These are phyloP conservation scores for Monochamus alternatus DNA, from an alignment of 2,888 invertebrate species.

Conservation along the genomic window DNA sequence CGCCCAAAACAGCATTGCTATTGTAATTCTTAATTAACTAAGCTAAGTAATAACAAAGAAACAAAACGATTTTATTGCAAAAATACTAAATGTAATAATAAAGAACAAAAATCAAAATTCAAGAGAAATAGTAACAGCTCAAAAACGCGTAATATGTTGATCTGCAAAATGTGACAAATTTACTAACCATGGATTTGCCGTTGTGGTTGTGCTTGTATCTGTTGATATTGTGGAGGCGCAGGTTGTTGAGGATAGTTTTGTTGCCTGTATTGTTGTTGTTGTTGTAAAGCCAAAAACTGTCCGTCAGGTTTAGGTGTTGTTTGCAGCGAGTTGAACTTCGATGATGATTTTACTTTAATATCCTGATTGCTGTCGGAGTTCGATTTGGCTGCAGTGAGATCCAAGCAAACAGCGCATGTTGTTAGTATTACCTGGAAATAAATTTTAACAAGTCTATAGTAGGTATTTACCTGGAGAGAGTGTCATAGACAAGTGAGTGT, in stretches of 20 bases:
- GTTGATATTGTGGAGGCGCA: slow-evolving; percentile 42
- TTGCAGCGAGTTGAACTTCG: slow-evolving; percentile 43
- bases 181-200: slow-evolving; percentile 19
- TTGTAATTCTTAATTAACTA: too few relatives aligned
- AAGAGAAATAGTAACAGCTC: too few relatives aligned
- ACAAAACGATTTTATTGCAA: too few relatives aligned
- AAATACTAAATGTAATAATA: too few relatives aligned
- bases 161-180: too few relatives aligned
- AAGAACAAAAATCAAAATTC: too few relatives aligned
- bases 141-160: too few relatives aligned
- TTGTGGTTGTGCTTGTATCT: slow-evolving; percentile 35
- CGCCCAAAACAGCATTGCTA: too few relatives aligned
- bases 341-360: slow-evolving; percentile 41
- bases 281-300: slow-evolving; percentile 46
- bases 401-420: slow-evolving; percentile 41
- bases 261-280: slow-evolving; percentile 53
- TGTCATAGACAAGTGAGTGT: too few relatives aligned
- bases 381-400: slow-evolving; percentile 40
- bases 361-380: slow-evolving; percentile 47
- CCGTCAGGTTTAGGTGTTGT: slow-evolving; percentile 51
- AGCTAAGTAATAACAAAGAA: too few relatives aligned
- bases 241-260: slow-evolving; percentile 48
- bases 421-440: slow-evolving; percentile 50
- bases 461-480: too few relatives aligned
- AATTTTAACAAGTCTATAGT: slow-evolving; percentile 1